A percentile compares a stretch with the other conserved stretches of the same genome.
phyloP scores from a whole-genome alignment of 2,113 vertebrate species.

The Indicator maculatus region DNA sequence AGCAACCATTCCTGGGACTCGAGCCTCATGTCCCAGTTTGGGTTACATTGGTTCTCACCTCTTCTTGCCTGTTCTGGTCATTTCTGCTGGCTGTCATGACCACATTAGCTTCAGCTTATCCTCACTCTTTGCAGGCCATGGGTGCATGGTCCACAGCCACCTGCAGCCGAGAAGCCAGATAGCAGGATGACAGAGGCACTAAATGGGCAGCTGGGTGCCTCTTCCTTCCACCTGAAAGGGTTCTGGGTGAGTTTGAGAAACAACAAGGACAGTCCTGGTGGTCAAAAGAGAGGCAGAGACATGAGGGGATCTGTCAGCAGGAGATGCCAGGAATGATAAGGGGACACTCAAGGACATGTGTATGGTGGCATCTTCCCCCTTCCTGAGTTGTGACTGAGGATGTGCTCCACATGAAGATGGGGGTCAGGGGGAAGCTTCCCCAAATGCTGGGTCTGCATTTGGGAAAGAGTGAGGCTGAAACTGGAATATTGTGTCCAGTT shows the following conservation, averaged over 20 bases:
- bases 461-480: too few relatives aligned
- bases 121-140: accelerated
- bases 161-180: neutral
- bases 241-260: accelerated
- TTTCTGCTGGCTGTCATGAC: neutral
- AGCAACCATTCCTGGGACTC: too few relatives aligned
- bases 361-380: neutral
- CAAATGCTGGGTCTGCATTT: accelerated
- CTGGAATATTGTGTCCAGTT: too few relatives aligned
- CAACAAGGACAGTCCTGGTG: neutral
- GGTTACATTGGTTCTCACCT: accelerated
- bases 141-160: neutral
- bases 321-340: neutral
- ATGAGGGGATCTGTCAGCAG: neutral
- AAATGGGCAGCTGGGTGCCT: too few relatives aligned
- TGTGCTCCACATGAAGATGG: accelerated
- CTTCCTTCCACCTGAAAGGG: neutral
- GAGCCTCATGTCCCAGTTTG: accelerated
- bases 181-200: too few relatives aligned
- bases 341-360: neutral
- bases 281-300: neutral
- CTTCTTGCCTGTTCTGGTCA: accelerated
- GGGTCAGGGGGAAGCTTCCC: too few relatives aligned
- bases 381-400: neutral
- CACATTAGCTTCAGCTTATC: accelerated